A percentile compares a stretch with the other conserved stretches of the same genome.
Conservation (phyloP, 1,140 invertebrate species). For the Ips nitidus region DNA sequence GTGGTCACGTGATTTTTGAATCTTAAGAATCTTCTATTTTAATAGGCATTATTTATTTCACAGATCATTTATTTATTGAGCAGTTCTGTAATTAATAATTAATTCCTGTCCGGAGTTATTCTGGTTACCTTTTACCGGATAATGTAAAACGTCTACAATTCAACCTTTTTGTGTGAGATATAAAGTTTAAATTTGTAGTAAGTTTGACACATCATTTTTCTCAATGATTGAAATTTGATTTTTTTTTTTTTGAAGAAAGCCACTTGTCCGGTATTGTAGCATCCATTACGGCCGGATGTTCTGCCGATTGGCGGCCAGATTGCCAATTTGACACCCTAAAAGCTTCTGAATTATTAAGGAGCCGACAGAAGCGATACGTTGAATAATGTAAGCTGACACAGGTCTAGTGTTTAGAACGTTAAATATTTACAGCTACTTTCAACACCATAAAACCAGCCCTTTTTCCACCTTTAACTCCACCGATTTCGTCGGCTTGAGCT, state of each 20-base stretch:
- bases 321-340: conserved; percentile 50
- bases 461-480: conserved; percentile 4
- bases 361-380: conserved; percentile 46
- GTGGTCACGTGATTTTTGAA: too few relatives aligned
- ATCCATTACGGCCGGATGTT: conserved; percentile 21
- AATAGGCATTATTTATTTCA: too few relatives aligned
- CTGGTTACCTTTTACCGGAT: too few relatives aligned
- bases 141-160: too few relatives aligned
- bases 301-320: conserved; percentile 32
- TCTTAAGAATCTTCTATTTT: too few relatives aligned
- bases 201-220: neutral
- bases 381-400: conserved; percentile 46
- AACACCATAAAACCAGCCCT: conserved; percentile 35
- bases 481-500: neutral
- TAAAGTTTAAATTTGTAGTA: too few relatives aligned
- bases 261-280: conserved; percentile 10
- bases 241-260: neutral
- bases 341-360: conserved; percentile 47
- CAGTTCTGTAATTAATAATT: too few relatives aligned
- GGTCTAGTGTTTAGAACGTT: conserved; percentile 49
- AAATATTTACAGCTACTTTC: conserved; percentile 47
- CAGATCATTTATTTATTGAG: too few relatives aligned
- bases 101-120: too few relatives aligned
- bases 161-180: too few relatives aligned
- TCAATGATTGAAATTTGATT: neutral